phyloP scores from a whole-genome alignment of 2,113 vertebrate species.

The Acanthochromis polyacanthus region DNA sequence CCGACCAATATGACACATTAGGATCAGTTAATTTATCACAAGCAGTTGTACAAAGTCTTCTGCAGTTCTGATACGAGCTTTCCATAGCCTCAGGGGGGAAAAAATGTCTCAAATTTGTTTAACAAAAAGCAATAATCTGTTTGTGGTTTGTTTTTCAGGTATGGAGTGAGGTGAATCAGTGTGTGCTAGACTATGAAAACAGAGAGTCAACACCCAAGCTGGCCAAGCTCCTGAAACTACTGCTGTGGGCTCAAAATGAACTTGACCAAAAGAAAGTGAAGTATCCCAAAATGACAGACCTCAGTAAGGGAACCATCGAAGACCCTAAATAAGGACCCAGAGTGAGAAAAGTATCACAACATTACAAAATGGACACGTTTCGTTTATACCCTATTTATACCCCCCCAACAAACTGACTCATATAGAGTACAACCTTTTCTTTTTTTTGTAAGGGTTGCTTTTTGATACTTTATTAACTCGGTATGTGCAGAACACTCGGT shows the following conservation, averaged over 20 bases:
- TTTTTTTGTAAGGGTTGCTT: conserved; percentile 79
- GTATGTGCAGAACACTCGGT: conserved; percentile 72
- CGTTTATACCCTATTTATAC: conserved; percentile 84
- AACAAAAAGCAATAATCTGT: conserved; percentile 1
- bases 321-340: conserved; percentile 92
- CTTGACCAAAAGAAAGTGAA: conserved; percentile 99
- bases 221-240: conserved; percentile 96
- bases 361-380: conserved; percentile 77
- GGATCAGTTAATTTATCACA: background rate
- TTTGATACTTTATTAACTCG: conserved; percentile 82
- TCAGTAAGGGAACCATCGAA: conserved; percentile 98
- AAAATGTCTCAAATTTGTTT: background rate
- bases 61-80: background rate
- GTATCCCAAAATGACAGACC: conserved; percentile 99
- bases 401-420: conserved; percentile 78
- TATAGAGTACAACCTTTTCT: conserved; percentile 75
- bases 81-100: background rate
- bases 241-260: conserved; percentile 99
- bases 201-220: conserved; percentile 97
- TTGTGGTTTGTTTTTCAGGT: conserved; percentile 85
- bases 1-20: no score
- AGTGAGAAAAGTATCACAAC: conserved; percentile 53
- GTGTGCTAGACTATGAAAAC: conserved; percentile 95
- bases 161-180: conserved; percentile 99
- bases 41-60: background rate